Conservation (phyloP, 2,888 invertebrate species). For the Andrena trimmerana region DNA sequence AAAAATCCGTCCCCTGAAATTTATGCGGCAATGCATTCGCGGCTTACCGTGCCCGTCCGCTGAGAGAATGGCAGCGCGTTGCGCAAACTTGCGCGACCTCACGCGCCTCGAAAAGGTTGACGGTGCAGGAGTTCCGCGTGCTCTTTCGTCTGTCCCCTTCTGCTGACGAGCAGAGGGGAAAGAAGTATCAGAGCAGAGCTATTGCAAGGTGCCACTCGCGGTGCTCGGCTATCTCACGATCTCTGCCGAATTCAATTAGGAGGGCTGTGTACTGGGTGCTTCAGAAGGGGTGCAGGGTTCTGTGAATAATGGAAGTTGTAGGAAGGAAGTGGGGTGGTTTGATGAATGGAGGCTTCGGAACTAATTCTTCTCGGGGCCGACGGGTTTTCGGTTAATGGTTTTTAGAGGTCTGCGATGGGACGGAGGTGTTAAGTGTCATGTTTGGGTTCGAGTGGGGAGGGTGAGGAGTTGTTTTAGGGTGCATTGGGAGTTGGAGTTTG, state of each 20-base stretch:
- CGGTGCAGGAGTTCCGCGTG: slow-evolving; percentile 1
- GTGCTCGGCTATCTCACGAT: too few relatives aligned
- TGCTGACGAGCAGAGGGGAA: not conserved
- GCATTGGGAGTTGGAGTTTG: too few relatives aligned
- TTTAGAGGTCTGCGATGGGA: too few relatives aligned
- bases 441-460: too few relatives aligned
- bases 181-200: not conserved
- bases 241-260: slow-evolving; percentile 3
- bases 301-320: too few relatives aligned
- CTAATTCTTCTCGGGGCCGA: too few relatives aligned
- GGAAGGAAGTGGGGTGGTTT: too few relatives aligned
- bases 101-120: slow-evolving; percentile 36
- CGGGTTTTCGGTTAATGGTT: too few relatives aligned
- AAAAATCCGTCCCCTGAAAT: slow-evolving; percentile 52
- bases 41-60: slow-evolving; percentile 40
- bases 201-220: not conserved
- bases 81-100: slow-evolving; percentile 51
- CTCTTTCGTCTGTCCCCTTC: not conserved
- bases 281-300: not conserved
- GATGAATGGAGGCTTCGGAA: too few relatives aligned
- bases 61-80: slow-evolving; percentile 39
- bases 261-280: not conserved
- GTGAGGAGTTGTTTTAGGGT: too few relatives aligned
- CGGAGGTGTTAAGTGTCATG: too few relatives aligned
- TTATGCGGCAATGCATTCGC: slow-evolving; percentile 44